A percentile compares a stretch with the other conserved stretches of the same genome.
phyloP scores from a whole-genome alignment of 2,797 vertebrate genomes.

The Erithacus rubecula region DNA sequence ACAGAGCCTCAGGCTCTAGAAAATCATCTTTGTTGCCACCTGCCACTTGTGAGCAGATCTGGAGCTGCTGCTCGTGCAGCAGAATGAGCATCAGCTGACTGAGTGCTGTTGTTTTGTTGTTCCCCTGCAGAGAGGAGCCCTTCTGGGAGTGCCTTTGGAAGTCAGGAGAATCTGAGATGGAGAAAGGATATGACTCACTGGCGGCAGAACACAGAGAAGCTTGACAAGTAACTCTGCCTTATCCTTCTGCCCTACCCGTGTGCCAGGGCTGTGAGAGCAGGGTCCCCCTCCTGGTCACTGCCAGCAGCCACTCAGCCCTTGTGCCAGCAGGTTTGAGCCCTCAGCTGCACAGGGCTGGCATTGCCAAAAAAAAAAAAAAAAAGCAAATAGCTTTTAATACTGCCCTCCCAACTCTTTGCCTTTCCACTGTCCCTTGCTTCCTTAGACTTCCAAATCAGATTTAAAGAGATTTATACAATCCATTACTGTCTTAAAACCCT shows the following conservation, averaged over 20 bases:
- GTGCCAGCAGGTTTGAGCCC: neutral
- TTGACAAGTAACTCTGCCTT: conserved; percentile 91
- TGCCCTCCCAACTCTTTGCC: neutral
- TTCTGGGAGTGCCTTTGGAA: conserved; percentile 97
- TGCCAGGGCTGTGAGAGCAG: neutral
- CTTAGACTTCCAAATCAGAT: neutral
- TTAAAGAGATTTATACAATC: neutral
- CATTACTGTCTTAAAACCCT: neutral
- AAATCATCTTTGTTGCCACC: neutral
- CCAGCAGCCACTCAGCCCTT: neutral
- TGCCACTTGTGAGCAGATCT: neutral
- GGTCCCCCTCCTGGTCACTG: neutral
- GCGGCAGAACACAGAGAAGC: conserved; percentile 97
- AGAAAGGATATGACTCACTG: conserved; percentile 99
- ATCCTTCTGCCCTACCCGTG: neutral
- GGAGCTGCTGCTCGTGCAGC: neutral
- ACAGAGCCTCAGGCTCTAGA: neutral
- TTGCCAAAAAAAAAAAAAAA: neutral
- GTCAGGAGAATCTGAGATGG: conserved; percentile 97
- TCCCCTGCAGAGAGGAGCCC: conserved; percentile 90
- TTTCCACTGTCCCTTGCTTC: neutral
- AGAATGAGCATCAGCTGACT: neutral
- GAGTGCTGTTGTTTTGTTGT: neutral
- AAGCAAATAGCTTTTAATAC: neutral
- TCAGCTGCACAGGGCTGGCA: neutral